Conservation (phyloP, 2,797 vertebrate species). For the Hoplostethus atlanticus region DNA sequence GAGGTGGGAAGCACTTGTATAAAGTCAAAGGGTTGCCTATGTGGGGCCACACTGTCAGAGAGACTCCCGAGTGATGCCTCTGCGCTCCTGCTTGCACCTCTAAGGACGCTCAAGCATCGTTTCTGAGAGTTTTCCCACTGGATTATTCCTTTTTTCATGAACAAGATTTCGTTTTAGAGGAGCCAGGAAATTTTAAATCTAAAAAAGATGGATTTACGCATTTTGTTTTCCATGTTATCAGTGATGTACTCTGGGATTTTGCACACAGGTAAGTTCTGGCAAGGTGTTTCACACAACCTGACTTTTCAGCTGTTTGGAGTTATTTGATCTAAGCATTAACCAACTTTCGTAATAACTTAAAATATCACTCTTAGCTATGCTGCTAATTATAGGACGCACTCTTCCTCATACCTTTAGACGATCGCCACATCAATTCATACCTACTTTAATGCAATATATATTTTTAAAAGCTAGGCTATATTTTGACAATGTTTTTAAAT, state of each 20-base stretch:
- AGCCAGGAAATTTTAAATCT: not conserved
- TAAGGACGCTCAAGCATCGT: slow-evolving; percentile 33
- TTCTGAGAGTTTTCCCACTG: slow-evolving; percentile 20
- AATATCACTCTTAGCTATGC: too few relatives aligned
- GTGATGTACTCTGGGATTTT: slow-evolving; percentile 75
- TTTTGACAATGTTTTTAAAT: slow-evolving; percentile 35
- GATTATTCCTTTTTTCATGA: slow-evolving; percentile 20
- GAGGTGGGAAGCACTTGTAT: slow-evolving; percentile 79
- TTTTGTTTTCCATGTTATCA: slow-evolving; percentile 85
- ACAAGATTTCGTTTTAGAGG: not conserved
- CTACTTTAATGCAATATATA: too few relatives aligned
- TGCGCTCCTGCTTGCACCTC: slow-evolving; percentile 24
- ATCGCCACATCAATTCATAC: too few relatives aligned
- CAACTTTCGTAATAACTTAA: too few relatives aligned
- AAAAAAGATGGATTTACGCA: slow-evolving; percentile 87
- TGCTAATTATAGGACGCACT: too few relatives aligned
- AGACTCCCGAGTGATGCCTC: slow-evolving; percentile 41
- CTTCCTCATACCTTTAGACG: too few relatives aligned
- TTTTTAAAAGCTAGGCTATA: not conserved
- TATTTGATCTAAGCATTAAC: not conserved
- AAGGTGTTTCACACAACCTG: not conserved
- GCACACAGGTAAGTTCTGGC: slow-evolving; percentile 75
- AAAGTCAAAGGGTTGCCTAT: slow-evolving; percentile 78
- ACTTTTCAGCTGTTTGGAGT: not conserved
- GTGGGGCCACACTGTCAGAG: slow-evolving; percentile 63